These are phyloP conservation scores for Synanthedon formicaeformis DNA, from an alignment of 2,888 invertebrate genomes.

Conservation along the genomic window DNA sequence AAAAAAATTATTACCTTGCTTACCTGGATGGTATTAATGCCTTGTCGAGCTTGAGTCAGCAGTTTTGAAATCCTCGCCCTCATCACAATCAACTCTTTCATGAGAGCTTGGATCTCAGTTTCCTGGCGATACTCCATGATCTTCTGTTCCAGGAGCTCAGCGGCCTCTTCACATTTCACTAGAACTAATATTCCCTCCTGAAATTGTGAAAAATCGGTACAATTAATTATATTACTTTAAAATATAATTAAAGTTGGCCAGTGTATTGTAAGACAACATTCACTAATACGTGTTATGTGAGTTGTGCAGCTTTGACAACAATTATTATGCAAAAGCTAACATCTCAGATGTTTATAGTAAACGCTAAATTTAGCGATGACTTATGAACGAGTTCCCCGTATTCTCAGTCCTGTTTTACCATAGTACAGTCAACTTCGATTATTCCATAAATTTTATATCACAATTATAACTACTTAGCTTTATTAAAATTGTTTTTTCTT, in stretches of 20 bases:
- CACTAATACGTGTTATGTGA: background rate
- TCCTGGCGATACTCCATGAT: conserved; percentile 75
- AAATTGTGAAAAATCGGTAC: conserved; percentile 15
- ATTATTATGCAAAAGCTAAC: background rate
- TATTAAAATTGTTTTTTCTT: too few relatives aligned
- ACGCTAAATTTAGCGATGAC: conserved; percentile 8
- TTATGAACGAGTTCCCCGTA: conserved; percentile 4
- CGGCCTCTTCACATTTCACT: conserved; percentile 76
- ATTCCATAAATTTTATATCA: too few relatives aligned
- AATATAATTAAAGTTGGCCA: too few relatives aligned
- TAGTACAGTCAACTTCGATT: background rate
- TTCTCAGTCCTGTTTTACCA: conserved; percentile 10
- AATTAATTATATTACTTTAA: too few relatives aligned
- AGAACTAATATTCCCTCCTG: conserved; percentile 79
- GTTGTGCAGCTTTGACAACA: background rate
- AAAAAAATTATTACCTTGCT: conserved; percentile 41
- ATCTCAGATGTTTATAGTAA: background rate
- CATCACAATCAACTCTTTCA: conserved; percentile 69
- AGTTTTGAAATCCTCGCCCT: conserved; percentile 75
- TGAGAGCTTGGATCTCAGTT: conserved; percentile 71
- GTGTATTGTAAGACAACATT: conserved; percentile 34
- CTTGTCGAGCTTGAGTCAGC: conserved; percentile 77
- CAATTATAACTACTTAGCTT: too few relatives aligned
- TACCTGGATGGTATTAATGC: conserved; percentile 68
- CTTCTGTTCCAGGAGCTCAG: conserved; percentile 73